Evolutionary conservation across 2,797 vertebrate species (phyloP), one percentile per base, ranked within the genome.

Genomic region (Lacerta viridis): DNA sequence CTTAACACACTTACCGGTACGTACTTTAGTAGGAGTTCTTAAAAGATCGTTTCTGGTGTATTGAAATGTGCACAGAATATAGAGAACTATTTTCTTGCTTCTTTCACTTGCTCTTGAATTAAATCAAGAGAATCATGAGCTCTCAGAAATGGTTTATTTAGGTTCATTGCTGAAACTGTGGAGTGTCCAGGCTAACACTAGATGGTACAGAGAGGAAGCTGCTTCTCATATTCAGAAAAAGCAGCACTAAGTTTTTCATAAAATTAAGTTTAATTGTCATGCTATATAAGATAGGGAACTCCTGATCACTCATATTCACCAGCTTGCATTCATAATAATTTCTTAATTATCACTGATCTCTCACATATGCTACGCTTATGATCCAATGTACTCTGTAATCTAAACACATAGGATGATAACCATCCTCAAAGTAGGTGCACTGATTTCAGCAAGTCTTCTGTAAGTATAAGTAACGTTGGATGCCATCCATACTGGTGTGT

Each of bases 351-450:
- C 23, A 76, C 36, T 27, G 7, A 33, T 46, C 71, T 80, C 6
- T 11, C 7, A 18, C 68, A 36, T 17, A 43, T 7, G 43, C 11
- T 68, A 33, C 15, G 50, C 8, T 80, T 55, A 39, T 27, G n/a
- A 78, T 80, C 9, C 39, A 11, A 15, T n/a, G 11, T 41, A 36
- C 20, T 39, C 55, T 61, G 61, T 68, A 33, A 71, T 61, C 29
- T 43, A 43, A 88, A 88, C 43, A 88, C 43, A 64, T 64, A 64
- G 61, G 20, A 18, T 55, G 50, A 55, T 64, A 64, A 64, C 61
- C 20, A 64, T 18, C 61, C 20, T 64, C 17, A 64, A 64, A 23
- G 17, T 64, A 64, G 6, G 61, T 64, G 5, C 61, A 64, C 61
- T 64, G 61, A 64, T 64, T 18, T 23, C 61, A 64, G 61, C 50